Base-by-base conservation (phyloP, 2,888 invertebrate genomes). In the Lacanobia oleracea region DNA sequence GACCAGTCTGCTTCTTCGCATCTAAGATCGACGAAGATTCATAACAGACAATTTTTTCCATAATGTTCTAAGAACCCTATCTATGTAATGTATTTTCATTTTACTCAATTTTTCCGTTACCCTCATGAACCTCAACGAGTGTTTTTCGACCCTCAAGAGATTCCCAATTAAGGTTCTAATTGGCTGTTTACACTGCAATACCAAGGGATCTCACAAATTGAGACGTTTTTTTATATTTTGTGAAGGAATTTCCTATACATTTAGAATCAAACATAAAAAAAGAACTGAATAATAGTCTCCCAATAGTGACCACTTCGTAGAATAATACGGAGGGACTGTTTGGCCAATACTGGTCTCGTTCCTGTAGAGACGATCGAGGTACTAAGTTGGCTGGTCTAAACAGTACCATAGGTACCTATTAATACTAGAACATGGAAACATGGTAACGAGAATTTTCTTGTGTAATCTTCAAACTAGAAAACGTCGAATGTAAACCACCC, bases 191-290 rank as follows among this genome's bases (percentile, higher is more conserved):
- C 33, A 21, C 21, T 61, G 69, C 56, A 43, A 48, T 61, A 48
- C 37, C 56, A 50, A 59, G 50, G 70, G 53, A 40, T 59, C 53
- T 53, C 16, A 21, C 37, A 65, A 70, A 81, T 75, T 75, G 69
- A 62, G 57, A 81, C 23, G 57, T 57, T 75, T 68, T 57, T 75
- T 68, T 43, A 50, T 76, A 37, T 78, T 81, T 69, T 62, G 27
- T 9, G 1, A 27, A 40, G 57, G 43, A 59, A 33, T 70, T 62
- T 63, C 57, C 51, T 45, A n/a, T 62, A 37, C 14, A 27, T 65
- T 75, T 33, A 8, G 14, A n/a, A 40, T 45, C 23, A 1, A 14
- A 40, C 1, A 21, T 1, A 21, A 14, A 59, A 7, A 21, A 40
- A n/a, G 21, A 14, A 40, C 40, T 59, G 40, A 21, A n/a, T 9